Percentiles rank a stretch among this genome's conserved stretches.
phyloP scores from a whole-genome alignment of 1,140 invertebrate species.

The Drosophila jambulina region DNA sequence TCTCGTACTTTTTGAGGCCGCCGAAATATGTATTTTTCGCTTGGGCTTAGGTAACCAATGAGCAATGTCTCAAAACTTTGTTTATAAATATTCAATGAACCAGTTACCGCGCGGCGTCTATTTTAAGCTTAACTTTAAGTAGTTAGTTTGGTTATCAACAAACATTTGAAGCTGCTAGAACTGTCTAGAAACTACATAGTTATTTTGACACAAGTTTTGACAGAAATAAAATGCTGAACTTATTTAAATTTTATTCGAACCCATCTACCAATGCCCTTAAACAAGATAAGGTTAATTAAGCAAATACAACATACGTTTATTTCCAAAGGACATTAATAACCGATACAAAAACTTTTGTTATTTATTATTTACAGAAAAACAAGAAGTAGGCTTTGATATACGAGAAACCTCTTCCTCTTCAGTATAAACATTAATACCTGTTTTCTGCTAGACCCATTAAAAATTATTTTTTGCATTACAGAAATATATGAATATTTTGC shows the following conservation, averaged over 20 bases:
- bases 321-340: too few species aligned
- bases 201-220: not conserved
- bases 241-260: not conserved
- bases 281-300: not conserved
- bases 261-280: not conserved
- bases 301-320: not conserved
- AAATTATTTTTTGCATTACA: too few species aligned
- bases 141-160: constrained; percentile 17
- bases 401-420: not conserved
- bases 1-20: constrained; percentile 38
- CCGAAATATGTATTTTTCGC: constrained; percentile 20
- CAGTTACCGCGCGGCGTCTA: constrained; percentile 13
- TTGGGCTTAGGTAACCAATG: constrained; percentile 2
- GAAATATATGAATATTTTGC: not conserved
- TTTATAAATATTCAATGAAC: constrained; percentile 46
- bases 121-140: constrained; percentile 1
- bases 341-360: not conserved
- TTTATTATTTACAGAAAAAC: not conserved
- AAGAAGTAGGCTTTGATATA: not conserved
- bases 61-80: constrained; percentile 12
- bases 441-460: not conserved
- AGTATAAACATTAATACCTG: not conserved
- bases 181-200: constrained; percentile 18
- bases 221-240: not conserved
- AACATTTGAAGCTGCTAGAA: constrained; percentile 38